Conservation (phyloP, 2,888 invertebrate species). For the Arrhopalites spinosus region DNA sequence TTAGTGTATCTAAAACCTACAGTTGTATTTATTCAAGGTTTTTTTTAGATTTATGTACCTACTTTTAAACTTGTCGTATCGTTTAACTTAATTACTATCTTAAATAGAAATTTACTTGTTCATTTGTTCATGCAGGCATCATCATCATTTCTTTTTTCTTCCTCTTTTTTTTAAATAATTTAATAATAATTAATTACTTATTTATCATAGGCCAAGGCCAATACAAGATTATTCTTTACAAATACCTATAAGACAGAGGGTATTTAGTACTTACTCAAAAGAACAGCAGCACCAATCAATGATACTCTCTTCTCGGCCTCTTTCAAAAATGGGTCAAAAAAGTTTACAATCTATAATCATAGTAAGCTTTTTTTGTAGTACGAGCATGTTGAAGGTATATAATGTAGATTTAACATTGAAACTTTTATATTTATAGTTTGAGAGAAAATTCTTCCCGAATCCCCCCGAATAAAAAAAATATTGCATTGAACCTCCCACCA, state of each 20-base stretch:
- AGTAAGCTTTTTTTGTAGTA: not conserved
- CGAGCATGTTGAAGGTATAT: not conserved
- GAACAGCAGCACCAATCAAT: conserved; percentile 22
- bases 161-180: not conserved
- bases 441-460: not conserved
- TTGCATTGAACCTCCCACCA: no score
- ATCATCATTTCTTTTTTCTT: not conserved
- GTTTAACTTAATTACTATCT: no score
- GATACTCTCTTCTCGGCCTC: not conserved
- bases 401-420: not conserved
- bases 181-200: not conserved
- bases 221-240: not conserved
- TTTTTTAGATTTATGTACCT: no score
- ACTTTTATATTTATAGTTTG: not conserved
- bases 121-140: no score
- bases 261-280: no score
- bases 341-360: not conserved
- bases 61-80: no score
- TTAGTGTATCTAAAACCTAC: no score
- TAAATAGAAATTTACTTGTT: no score
- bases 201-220: conserved; percentile 15
- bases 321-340: not conserved
- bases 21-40: no score
- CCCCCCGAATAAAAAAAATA: no score
- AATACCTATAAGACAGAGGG: not conserved